These are phyloP conservation scores for Cheilosia soror DNA, from an alignment of 2,888 invertebrate species.

Conservation along the genomic window DNA sequence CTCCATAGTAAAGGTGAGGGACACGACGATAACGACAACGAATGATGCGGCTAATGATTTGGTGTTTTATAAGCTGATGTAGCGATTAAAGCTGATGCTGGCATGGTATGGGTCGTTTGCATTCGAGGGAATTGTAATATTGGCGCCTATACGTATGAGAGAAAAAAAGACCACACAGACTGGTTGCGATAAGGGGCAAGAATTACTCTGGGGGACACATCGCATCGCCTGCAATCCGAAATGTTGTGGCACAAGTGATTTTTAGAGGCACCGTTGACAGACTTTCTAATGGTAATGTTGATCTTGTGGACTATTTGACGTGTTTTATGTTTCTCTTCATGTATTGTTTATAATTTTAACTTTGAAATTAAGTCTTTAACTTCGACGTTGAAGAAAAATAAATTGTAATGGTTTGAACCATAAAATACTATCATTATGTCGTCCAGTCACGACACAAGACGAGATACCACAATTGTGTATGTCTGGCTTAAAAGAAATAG, in stretches of 20 bases:
- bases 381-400: too few species aligned
- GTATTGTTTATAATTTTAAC: too few species aligned
- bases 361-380: too few species aligned
- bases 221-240: background rate
- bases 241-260: too few species aligned
- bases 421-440: too few species aligned
- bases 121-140: conserved; percentile 42
- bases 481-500: too few species aligned
- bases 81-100: conserved; percentile 53
- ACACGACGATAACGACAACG: conserved; percentile 65
- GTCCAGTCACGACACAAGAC: too few species aligned
- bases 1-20: conserved; percentile 56
- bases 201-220: conserved; percentile 10
- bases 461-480: too few species aligned
- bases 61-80: conserved; percentile 73
- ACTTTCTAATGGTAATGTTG: background rate
- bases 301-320: background rate
- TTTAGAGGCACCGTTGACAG: background rate
- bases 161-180: conserved; percentile 61
- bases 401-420: too few species aligned
- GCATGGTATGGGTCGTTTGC: conserved; percentile 64
- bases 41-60: conserved; percentile 74
- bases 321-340: too few species aligned
- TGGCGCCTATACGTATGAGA: conserved; percentile 44
- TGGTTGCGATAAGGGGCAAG: conserved; percentile 5